Evolutionary conservation across 2,113 vertebrate genomes (phyloP), one percentile per base, ranked within the genome.

Genomic region (Spermophilus dauricus): DNA sequence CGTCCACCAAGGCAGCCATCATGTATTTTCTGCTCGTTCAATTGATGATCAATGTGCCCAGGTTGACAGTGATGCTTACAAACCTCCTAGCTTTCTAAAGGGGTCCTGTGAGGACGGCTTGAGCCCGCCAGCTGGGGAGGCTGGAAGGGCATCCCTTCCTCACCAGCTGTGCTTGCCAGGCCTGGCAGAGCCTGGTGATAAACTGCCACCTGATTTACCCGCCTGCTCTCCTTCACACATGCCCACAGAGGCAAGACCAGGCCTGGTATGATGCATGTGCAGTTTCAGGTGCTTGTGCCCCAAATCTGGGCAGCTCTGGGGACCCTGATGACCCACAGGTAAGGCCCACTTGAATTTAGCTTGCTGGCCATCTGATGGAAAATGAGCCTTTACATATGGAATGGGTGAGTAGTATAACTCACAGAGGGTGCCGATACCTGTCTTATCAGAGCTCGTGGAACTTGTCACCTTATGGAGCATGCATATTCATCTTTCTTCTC

Each of bases 1-100:
- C 6, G 20, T 7, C 56, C 56, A 58, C 20, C 56, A 61, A 63
- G 12, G 0, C 0, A 39, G 5, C 16, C 12, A 5, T 42, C 9
- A 11, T 4, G 0, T 0, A 1, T 48, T 83, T 45, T 34, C 48
- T 87, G 16, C 56, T 86, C 51, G 13, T 16, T 22, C 22, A 30
- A 6, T 4, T 65, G 28, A 3, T 24, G 48, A 28, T 14, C 20
- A 63, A 5, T 0, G 2, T 32, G 42, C 28, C 12, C 10, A 0
- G 9, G 10, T n/a, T n/a, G 53, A 34, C 0, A 20, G 10, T 20
- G 34, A 53, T 9, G 24, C 42, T 65, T 32, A 42, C 2, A 11
- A 39, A 4, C 70, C 73, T 37, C 51, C 37, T 28, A 51, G 2
- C 30, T 53, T 78, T 45, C 22, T 4, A 48, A 61, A 32, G 39